phyloP scores from a whole-genome alignment of 2,797 vertebrate species.

The Hippopotamyrus pictus region DNA sequence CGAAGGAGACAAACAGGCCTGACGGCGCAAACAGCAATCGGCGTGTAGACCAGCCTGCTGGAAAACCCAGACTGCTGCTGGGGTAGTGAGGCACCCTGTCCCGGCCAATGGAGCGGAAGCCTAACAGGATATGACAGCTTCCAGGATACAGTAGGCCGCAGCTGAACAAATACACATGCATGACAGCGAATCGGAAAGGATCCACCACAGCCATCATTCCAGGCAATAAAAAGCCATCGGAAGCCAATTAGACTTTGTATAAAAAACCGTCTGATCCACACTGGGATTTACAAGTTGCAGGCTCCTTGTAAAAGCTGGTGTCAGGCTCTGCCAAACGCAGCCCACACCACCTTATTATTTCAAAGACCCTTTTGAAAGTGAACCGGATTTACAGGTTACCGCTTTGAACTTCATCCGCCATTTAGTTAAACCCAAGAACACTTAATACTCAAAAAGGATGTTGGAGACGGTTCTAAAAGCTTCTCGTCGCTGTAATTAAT shows the following conservation, averaged over 20 bases:
- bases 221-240: slow-evolving; percentile 28
- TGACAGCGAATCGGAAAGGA: slow-evolving; percentile 26
- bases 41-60: background rate
- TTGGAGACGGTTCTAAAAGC: slow-evolving; percentile 32
- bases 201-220: slow-evolving; percentile 29
- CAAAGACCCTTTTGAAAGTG: slow-evolving; percentile 32
- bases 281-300: slow-evolving; percentile 33
- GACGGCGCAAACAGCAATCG: background rate
- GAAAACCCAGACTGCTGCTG: background rate
- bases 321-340: slow-evolving; percentile 38
- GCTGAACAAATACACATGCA: slow-evolving; percentile 22
- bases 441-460: slow-evolving; percentile 28
- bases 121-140: slow-evolving; percentile 6
- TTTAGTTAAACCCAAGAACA: slow-evolving; percentile 41
- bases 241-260: slow-evolving; percentile 34
- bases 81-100: background rate
- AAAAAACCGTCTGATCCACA: slow-evolving; percentile 37
- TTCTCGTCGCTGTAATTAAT: slow-evolving; percentile 19
- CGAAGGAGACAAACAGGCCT: background rate
- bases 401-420: slow-evolving; percentile 34
- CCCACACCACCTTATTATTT: slow-evolving; percentile 41
- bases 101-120: background rate
- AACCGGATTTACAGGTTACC: slow-evolving; percentile 32
- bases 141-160: slow-evolving; percentile 11
- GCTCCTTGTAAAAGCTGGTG: slow-evolving; percentile 35